Percentiles rank a stretch among this genome's conserved stretches.
These are phyloP conservation scores for Eurystomus glaucurus DNA, from an alignment of 2,797 vertebrate genomes.

Conservation along the genomic window DNA sequence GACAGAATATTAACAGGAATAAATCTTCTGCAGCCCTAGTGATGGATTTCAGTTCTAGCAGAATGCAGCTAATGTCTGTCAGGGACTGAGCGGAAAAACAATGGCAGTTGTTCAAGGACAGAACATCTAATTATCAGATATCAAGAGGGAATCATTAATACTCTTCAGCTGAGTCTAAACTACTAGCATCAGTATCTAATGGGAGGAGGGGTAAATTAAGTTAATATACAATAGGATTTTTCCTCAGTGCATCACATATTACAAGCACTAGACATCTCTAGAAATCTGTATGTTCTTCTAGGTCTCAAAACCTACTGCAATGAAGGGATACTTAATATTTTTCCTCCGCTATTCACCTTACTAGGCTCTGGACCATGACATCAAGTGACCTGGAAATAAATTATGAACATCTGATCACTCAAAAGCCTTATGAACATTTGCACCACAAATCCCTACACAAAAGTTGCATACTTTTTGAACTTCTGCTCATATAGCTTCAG, in stretches of 20 bases:
- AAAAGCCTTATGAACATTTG: neutral
- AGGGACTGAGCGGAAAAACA: neutral
- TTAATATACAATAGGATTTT: neutral
- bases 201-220: neutral
- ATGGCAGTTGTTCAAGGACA: neutral
- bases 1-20: slow-evolving; percentile 2
- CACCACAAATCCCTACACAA: neutral
- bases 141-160: neutral
- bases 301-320: neutral
- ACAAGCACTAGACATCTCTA: neutral
- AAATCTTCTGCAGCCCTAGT: neutral
- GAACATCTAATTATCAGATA: slow-evolving; percentile 1
- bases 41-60: neutral
- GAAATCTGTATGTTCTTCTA: neutral
- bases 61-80: neutral
- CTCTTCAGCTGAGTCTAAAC: neutral
- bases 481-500: neutral
- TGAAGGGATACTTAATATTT: neutral
- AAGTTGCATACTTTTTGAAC: neutral
- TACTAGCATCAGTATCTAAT: neutral
- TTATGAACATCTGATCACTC: neutral
- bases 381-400: slow-evolving; percentile 6
- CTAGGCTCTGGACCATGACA: neutral
- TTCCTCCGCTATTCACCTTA: neutral
- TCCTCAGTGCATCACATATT: neutral